phyloP scores from a whole-genome alignment of 1,140 invertebrate species.

The Pentalonia nigronervosa region DNA sequence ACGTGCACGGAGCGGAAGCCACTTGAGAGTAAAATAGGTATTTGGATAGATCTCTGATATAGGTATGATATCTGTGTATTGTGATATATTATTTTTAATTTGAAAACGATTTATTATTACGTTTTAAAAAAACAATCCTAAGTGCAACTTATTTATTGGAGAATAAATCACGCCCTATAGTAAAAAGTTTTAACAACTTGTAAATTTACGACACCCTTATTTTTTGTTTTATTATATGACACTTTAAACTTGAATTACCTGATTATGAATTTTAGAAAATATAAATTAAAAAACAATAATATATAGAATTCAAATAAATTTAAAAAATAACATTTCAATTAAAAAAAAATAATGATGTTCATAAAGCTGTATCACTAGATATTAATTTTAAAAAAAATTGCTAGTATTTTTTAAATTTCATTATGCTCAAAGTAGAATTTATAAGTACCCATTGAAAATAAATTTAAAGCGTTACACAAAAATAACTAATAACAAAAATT shows the following conservation, averaged over 20 bases:
- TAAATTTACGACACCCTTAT: not conserved
- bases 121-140: not conserved
- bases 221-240: not conserved
- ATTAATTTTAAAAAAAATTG: no score
- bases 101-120: constrained; percentile 12
- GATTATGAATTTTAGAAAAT: not conserved
- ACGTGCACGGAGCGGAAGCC: no score
- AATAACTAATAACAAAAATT: no score
- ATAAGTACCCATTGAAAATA: no score
- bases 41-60: not conserved
- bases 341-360: no score
- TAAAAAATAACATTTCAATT: no score
- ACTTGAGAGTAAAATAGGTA: not conserved
- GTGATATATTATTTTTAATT: constrained; percentile 13
- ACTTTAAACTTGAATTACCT: not conserved
- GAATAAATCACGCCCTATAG: not conserved
- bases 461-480: no score
- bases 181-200: not conserved
- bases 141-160: not conserved
- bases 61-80: not conserved
- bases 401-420: no score
- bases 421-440: no score
- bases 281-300: not conserved
- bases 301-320: not conserved
- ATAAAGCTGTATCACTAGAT: no score